Base-by-base conservation (phyloP, 1,140 invertebrate genomes). In the Papilio helenus region DNA sequence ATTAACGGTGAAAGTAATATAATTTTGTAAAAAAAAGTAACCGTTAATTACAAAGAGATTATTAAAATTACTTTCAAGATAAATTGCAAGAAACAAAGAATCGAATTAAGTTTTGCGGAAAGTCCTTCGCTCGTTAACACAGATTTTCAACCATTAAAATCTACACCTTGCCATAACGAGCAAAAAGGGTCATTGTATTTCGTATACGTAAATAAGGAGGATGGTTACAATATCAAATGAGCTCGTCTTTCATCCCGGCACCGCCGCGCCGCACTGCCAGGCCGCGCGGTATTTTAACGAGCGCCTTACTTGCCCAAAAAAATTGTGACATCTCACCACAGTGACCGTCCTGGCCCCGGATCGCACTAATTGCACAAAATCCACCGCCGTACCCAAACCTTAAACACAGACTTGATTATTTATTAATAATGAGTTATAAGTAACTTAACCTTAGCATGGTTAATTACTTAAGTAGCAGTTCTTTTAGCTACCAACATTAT, bases 231-330 rank as follows among this genome's bases (percentile, higher is more conserved):
- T 89, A 88, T 90, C 87, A 90, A 91, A 90, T 91, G 88, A 90
- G 87, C 87, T 87, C 86, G 82, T 89, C 86, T 89, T 87, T 92
- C 87, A 85, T 88, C 51, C 51, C 51, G 51, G 18, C 51, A 55
- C 18, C n/a, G 85, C 88, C 14, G 44, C 44, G 44, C 44, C 44
- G 44, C 44, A 3, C 44, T 79, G 79, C 83, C 83, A 80, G 73
- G 84, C 84, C 84, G 86, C 83, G 82, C 68, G 92, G 89, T 88
- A 92, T 93, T 92, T 93, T 93, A 93, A 93, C 89, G 90, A 93
- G 91, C 87, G 49, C 73, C 80, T 83, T 84, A 83, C 87, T 80
- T 87, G 81, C 76, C 82, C 84, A 87, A 90, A 91, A 91, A 87
- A 91, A 88, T 83, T 77, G 76, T 83, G 82, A 84, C 83, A 85